phyloP scores from a whole-genome alignment of 2,113 vertebrate genomes.

The Pedionomus torquatus region DNA sequence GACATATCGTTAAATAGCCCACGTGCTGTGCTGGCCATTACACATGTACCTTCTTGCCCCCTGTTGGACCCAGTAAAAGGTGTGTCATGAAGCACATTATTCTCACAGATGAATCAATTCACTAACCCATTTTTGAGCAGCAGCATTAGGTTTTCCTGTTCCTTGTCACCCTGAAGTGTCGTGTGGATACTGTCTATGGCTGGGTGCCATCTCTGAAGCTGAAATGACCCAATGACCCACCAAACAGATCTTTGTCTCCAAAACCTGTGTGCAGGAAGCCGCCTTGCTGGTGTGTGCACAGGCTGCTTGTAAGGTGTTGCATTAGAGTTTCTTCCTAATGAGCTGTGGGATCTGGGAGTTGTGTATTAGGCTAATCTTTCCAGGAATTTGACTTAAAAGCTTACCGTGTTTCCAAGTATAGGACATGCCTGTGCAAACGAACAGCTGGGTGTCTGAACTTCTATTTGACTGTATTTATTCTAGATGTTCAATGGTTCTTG shows the following conservation, averaged over 20 bases:
- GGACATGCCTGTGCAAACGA: background rate
- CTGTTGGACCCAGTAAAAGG: background rate
- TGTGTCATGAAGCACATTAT: background rate
- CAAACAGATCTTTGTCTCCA: background rate
- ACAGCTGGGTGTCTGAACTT: background rate
- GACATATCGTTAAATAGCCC: background rate
- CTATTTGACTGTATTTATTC: slow-evolving; percentile 5
- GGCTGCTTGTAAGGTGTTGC: background rate
- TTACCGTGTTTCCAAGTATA: background rate
- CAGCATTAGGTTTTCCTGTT: background rate
- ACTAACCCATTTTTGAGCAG: background rate
- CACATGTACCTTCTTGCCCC: background rate
- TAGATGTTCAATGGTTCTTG: background rate
- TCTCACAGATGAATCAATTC: background rate
- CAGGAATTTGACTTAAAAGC: slow-evolving; percentile 42
- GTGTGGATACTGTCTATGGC: background rate
- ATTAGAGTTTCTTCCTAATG: background rate
- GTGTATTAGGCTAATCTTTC: slow-evolving; percentile 12
- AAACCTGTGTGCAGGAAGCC: background rate
- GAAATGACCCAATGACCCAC: background rate
- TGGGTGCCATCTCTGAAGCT: background rate
- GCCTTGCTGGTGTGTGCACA: fast-evolving
- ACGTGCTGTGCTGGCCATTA: fast-evolving
- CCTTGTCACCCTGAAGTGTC: background rate
- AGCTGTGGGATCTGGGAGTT: background rate